Evolutionary conservation across 2,797 vertebrate species (phyloP), one percentile per base, ranked within the genome.

Genomic region (Tokudaia tokunoshimensis): DNA sequence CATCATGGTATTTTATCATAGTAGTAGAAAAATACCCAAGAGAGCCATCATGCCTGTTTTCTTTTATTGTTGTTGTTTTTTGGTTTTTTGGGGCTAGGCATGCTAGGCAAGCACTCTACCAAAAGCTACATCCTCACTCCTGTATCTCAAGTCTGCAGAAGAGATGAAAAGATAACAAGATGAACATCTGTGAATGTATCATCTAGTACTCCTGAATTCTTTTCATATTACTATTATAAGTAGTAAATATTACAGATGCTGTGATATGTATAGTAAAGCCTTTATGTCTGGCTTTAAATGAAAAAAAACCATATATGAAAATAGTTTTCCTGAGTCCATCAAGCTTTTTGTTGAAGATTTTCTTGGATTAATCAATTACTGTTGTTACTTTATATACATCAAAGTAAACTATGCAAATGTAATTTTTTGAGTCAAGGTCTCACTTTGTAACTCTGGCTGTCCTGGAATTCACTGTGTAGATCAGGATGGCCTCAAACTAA

Each of bases 171-270:
- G 50, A 19, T 70, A 91, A 85, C 90, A 81, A 92, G 78, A 63
- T 61, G 72, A 92, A 82, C 26, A 83, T 75, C 67, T 96, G 20
- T 93, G 34, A 89, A 57, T 8, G 15, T 95, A 24, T 17, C 61
- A 34, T 22, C 26, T 75, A 83, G 31, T 41, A 75, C 89, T 96
- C 65, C 63, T 95, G 72, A 93, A 70, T 97, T 93, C 96, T 57
- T 50, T 89, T 96, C 26, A 26, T 72, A 85, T 85, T 94, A 87
- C 26, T 96, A 74, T 74, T 90, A 76, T 82, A 76, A 59, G 13
- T 91, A 88, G 72, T 67, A 96, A 92, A 93, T 88, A 52, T 92
- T 86, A 52, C 0, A 3, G 24, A n/a, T 70, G 65, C 29, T 65
- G 7, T 70, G 26, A 67, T 14, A 34, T 67, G 63, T 67, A 67